Base-by-base conservation (phyloP, 2,888 invertebrate genomes). In the Lucinisca nassula region DNA sequence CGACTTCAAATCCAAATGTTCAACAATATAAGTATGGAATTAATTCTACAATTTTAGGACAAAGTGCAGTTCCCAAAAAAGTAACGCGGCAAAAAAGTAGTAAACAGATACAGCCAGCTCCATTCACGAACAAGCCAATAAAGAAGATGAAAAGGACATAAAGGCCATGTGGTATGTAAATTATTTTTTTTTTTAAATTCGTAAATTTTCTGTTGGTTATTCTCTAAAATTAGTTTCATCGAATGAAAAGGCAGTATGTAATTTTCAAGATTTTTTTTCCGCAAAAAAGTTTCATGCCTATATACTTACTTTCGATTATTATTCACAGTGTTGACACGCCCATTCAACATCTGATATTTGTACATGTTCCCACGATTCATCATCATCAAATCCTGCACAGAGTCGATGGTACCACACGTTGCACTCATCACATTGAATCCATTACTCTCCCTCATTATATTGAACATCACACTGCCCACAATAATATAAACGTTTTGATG, bases 1-100 rank as follows among this genome's bases (percentile, higher is more conserved):
- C 84, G 27, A 84, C 55, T 38, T 73, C 37, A 27, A 87, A 87
- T 61, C 80, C 83, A 70, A 61, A 77, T 40, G 74, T 81, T 32
- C 80, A 87, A 32, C 87, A 87, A 37, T 87, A 84, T 49, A 87
- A 87, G 74, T 80, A 87, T 81, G 83, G 79, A 14, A 87, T 87
- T 21, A 87, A 79, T 82, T 76, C 87, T 0, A 87, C 83, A 27
- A 79, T 87, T 10, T 77, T 87, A n/a, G 83, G 87, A 75, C 87
- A 87, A 74, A 87, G 80, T 81, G 61, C 87, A 38, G 76, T 87
- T 32, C 84, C 87, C 4, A 84, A 83, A 58, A 87, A 87, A n/a
- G n/a, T n/a, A n/a, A n/a, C n/a, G n/a, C n/a, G n/a, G n/a, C n/a
- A n/a, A n/a, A n/a, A n/a, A n/a, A n/a, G n/a, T n/a, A n/a, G n/a